A percentile compares a stretch with the other conserved stretches of the same genome.
phyloP scores from a whole-genome alignment of 2,797 vertebrate species.

The Manis crassicaudata region DNA sequence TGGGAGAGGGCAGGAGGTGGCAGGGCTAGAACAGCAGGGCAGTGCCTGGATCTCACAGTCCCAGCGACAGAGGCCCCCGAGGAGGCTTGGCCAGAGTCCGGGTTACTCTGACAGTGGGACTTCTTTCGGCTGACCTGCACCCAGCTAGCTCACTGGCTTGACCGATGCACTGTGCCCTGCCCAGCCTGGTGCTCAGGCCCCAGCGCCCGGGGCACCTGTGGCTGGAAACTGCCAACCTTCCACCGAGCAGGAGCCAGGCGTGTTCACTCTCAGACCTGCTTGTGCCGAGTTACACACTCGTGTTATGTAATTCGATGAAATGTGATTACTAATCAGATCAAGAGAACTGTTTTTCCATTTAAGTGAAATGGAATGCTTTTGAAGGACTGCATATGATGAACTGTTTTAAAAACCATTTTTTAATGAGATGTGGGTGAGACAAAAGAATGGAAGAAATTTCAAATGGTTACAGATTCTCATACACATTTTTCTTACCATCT shows the following conservation, averaged over 20 bases:
- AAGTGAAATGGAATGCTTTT: background rate
- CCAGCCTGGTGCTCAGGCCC: too few species aligned
- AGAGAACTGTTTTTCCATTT: background rate
- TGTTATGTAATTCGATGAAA: background rate
- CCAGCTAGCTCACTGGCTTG: background rate
- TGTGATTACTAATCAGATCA: background rate
- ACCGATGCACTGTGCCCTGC: background rate
- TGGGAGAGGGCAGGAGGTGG: background rate
- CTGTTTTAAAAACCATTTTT: background rate
- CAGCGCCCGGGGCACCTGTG: too few species aligned
- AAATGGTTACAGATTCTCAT: background rate
- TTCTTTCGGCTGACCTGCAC: too few species aligned
- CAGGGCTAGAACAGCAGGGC: accelerated
- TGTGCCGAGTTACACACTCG: background rate
- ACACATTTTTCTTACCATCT: background rate
- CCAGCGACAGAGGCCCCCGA: background rate
- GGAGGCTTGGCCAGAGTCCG: background rate
- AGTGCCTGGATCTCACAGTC: too few species aligned
- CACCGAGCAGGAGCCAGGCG: background rate
- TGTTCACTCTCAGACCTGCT: background rate
- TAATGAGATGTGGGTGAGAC: background rate
- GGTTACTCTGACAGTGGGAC: accelerated
- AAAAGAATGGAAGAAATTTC: background rate
- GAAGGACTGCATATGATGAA: background rate
- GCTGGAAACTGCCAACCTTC: background rate